Evolutionary conservation across 2,888 invertebrate species (phyloP).

Genomic region (Noctua comes): DNA sequence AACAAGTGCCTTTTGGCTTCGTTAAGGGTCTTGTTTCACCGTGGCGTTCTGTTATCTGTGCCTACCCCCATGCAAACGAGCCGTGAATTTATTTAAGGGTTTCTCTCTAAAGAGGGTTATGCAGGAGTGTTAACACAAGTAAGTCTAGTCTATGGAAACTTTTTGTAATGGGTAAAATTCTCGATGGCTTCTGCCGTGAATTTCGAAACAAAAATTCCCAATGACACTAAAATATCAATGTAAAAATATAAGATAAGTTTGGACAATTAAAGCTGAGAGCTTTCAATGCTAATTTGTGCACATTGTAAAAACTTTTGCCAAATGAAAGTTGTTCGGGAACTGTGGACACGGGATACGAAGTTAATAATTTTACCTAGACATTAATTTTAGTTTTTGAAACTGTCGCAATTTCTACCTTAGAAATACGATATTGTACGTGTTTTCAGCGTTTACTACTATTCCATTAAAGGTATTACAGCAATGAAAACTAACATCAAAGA

Average conservation of each 20-base stretch:
- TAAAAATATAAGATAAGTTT: slow-evolving; percentile 41
- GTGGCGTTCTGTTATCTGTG: background rate
- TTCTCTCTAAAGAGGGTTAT: no score
- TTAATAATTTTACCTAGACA: slow-evolving; percentile 35
- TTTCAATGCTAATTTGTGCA: slow-evolving; percentile 56
- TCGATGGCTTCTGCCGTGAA: background rate
- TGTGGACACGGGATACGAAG: slow-evolving; percentile 27
- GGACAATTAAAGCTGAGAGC: slow-evolving; percentile 20
- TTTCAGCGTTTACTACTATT: background rate
- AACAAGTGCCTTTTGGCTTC: no score
- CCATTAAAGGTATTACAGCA: background rate
- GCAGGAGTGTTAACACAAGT: background rate
- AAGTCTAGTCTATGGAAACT: background rate
- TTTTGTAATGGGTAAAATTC: background rate
- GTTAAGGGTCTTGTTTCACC: no score
- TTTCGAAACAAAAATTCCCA: background rate
- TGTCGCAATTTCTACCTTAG: slow-evolving; percentile 23
- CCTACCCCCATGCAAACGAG: background rate
- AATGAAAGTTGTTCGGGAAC: slow-evolving; percentile 44
- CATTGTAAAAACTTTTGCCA: slow-evolving; percentile 47
- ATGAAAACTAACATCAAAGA: background rate
- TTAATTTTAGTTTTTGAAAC: slow-evolving; percentile 48
- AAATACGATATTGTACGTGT: background rate
- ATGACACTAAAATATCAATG: slow-evolving; percentile 15
- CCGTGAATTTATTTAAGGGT: background rate